Percentiles rank a stretch among this genome's conserved stretches.
These are phyloP conservation scores for Chamaetylas fuelleborni DNA, from an alignment of 2,113 vertebrate species.

Conservation along the genomic window DNA sequence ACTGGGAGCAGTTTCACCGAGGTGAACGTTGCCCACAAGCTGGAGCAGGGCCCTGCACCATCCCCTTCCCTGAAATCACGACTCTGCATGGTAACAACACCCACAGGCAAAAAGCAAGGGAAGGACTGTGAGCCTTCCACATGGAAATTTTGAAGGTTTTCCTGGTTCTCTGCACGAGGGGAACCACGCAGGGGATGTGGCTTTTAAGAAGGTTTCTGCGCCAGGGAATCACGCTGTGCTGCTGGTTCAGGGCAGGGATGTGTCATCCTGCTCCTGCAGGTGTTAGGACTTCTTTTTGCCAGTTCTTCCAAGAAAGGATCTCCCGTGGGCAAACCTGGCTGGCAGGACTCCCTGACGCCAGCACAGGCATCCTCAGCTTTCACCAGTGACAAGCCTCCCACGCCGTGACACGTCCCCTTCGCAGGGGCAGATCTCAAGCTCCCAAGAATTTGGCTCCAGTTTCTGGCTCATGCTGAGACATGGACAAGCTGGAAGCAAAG, in stretches of 20 bases:
- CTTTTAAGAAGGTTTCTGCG: constrained; percentile 6
- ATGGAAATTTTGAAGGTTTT: neutral
- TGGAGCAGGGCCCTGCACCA: neutral
- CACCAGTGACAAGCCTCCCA: neutral
- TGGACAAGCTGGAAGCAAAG: neutral
- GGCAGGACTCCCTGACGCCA: neutral
- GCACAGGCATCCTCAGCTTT: neutral
- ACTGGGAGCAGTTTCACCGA: neutral
- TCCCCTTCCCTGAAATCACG: neutral
- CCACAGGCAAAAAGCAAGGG: neutral
- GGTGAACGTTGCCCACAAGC: neutral
- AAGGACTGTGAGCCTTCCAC: neutral
- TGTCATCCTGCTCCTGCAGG: neutral
- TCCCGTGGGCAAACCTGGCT: neutral
- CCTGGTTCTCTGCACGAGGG: neutral
- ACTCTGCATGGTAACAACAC: neutral
- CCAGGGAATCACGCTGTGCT: neutral
- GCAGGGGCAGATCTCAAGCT: neutral
- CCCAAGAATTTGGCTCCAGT: neutral
- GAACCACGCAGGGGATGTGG: neutral
- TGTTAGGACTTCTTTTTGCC: neutral
- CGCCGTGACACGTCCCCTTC: neutral
- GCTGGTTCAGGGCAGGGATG: neutral
- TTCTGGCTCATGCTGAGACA: neutral
- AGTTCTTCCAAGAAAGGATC: neutral